Conservation (phyloP, 2,113 vertebrate species). For the Illadopsis cleaveri region DNA sequence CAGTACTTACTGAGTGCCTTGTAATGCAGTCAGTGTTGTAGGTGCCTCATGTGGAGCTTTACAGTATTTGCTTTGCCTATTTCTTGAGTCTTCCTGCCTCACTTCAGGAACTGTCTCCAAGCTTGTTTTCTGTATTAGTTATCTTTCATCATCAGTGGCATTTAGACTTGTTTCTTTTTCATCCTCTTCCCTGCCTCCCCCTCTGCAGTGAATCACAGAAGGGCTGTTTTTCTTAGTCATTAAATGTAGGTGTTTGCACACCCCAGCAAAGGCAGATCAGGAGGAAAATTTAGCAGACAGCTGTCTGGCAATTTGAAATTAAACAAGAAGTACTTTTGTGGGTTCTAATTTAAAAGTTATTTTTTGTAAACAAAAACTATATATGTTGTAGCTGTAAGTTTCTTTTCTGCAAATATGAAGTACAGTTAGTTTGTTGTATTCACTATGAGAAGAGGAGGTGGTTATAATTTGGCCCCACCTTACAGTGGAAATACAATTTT, state of each 20-base stretch:
- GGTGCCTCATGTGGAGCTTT: background rate
- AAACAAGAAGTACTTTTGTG: background rate
- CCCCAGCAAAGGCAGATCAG: background rate
- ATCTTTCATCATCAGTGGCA: conserved; percentile 3
- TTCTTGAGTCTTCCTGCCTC: background rate
- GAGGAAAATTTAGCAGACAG: conserved; percentile 23
- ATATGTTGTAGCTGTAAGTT: background rate
- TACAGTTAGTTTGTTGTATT: background rate
- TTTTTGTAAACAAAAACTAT: background rate
- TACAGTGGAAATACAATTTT: background rate
- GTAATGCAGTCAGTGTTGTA: background rate
- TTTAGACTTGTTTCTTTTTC: background rate
- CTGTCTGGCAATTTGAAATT: conserved; percentile 36
- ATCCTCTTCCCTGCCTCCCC: background rate
- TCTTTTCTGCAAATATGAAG: background rate
- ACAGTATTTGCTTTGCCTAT: background rate
- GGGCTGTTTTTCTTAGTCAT: conserved; percentile 43
- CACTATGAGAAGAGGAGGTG: background rate
- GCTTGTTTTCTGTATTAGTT: background rate
- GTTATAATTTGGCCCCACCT: background rate
- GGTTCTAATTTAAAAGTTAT: background rate
- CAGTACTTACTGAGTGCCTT: background rate
- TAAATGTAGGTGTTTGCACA: conserved; percentile 41
- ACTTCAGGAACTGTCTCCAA: background rate
- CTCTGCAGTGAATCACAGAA: background rate